Conservation (phyloP, 2,797 vertebrate genomes). For the Propithecus deckenii region DNA sequence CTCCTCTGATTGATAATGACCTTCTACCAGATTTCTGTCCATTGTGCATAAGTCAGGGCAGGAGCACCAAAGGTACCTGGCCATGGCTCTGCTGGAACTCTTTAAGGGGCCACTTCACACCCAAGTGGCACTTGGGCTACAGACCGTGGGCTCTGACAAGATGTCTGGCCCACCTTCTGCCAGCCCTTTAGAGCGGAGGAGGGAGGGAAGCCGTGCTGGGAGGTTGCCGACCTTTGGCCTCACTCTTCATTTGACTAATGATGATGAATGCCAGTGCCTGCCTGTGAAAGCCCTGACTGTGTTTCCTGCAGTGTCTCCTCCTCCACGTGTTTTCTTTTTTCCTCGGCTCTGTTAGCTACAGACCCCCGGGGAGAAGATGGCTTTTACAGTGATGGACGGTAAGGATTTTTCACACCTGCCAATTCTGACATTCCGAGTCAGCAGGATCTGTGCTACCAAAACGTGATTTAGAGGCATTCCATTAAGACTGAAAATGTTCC, state of each 20-base stretch:
- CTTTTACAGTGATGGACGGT: constrained; percentile 25
- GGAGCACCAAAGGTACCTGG: background rate
- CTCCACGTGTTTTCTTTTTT: constrained; percentile 15
- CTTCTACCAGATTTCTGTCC: background rate
- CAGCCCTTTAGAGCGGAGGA: background rate
- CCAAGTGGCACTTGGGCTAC: background rate
- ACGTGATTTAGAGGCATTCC: background rate
- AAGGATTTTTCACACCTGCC: constrained; percentile 55
- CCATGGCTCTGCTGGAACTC: background rate
- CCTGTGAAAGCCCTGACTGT: background rate
- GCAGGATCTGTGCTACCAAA: constrained; percentile 40
- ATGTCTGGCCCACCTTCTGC: background rate
- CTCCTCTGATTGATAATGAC: background rate
- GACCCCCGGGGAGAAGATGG: constrained; percentile 4
- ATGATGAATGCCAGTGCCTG: background rate
- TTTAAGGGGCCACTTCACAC: background rate
- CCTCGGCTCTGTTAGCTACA: constrained; percentile 17
- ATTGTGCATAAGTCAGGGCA: background rate
- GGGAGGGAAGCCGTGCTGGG: background rate
- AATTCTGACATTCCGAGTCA: constrained; percentile 31
- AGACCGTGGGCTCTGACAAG: background rate
- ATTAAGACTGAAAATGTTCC: background rate
- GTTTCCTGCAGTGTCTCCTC: background rate
- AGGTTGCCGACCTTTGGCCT: constrained; percentile 18
- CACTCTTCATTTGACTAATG: constrained; percentile 49